Conservation (phyloP, 2,113 vertebrate genomes). For the Rhynchomys soricoides region DNA sequence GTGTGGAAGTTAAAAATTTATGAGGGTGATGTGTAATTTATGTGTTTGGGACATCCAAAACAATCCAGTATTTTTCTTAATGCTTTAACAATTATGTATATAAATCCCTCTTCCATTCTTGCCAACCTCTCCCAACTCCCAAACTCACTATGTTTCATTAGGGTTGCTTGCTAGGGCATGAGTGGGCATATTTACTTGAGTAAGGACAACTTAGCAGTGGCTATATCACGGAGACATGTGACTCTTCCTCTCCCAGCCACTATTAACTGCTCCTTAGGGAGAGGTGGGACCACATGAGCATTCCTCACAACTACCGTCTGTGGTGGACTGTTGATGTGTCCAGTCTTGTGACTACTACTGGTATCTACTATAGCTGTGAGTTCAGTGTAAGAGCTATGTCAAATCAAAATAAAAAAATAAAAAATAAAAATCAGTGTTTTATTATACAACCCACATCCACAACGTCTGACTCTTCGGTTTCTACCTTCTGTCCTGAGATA, state of each 20-base stretch:
- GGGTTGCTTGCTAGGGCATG: neutral
- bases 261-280: neutral
- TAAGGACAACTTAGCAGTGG: neutral
- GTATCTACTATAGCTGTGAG: neutral
- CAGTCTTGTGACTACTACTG: neutral
- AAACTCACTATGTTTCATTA: neutral
- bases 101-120: too few species aligned
- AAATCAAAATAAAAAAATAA: too few species aligned
- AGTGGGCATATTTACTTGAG: neutral
- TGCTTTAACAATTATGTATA: neutral
- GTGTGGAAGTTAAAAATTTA: constrained; percentile 5
- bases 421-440: neutral
- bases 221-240: neutral
- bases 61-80: neutral
- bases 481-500: neutral
- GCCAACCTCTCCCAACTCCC: neutral
- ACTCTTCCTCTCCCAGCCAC: neutral
- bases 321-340: neutral
- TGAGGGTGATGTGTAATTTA: neutral
- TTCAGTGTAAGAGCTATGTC: neutral
- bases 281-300: neutral
- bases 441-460: neutral
- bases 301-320: neutral
- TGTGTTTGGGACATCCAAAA: neutral
- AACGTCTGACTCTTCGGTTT: neutral